phyloP scores from a whole-genome alignment of 2,888 invertebrate genomes.

The Agrotis ipsilon region DNA sequence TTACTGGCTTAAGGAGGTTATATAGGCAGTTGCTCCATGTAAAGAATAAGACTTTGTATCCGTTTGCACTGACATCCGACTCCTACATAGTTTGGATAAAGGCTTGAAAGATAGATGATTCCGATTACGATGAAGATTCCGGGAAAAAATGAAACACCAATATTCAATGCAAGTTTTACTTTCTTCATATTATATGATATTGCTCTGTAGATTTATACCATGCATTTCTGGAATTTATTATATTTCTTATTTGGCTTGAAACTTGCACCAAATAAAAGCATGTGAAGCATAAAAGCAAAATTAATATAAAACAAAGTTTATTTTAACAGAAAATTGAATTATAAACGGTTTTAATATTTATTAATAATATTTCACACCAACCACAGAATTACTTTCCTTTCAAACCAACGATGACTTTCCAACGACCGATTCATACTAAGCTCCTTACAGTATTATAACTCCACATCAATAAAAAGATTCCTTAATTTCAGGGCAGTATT shows the following conservation, averaged over 20 bases:
- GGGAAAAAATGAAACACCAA: not conserved
- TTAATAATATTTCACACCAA: not conserved
- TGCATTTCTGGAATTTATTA: not conserved
- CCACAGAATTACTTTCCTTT: not conserved
- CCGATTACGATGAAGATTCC: too few species aligned
- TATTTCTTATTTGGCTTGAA: too few species aligned
- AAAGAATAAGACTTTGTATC: too few species aligned
- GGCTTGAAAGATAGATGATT: too few species aligned
- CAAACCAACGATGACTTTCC: not conserved
- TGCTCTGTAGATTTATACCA: not conserved
- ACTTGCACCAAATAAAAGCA: too few species aligned
- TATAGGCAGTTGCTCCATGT: too few species aligned
- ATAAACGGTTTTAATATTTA: not conserved
- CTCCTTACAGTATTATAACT: conserved; percentile 16
- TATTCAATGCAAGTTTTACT: too few species aligned
- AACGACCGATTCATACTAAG: not conserved
- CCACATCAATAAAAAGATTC: conserved; percentile 33
- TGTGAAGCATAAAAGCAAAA: too few species aligned
- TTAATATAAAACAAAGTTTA: not conserved
- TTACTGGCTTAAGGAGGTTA: too few species aligned
- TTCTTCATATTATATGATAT: not conserved
- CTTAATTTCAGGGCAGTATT: conserved; percentile 54
- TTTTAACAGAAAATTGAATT: not conserved
- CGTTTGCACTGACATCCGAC: too few species aligned
- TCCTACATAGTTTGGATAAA: too few species aligned